Conservation (phyloP, 2,888 invertebrate genomes). For the Blastobasis lacticolella region DNA sequence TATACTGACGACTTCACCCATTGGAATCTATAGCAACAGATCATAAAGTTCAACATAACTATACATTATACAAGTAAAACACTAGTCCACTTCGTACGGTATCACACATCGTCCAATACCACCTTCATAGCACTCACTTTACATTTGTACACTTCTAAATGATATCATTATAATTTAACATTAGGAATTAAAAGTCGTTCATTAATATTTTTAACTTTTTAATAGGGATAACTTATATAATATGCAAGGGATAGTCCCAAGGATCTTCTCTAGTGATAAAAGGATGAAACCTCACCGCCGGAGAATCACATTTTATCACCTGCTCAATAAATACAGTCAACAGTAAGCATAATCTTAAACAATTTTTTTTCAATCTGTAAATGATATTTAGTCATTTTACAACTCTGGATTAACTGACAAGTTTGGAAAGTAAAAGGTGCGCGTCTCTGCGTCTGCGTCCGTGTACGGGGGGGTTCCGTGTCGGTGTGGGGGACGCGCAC, state of each 20-base stretch:
- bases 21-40: no score
- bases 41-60: no score
- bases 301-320: constrained; percentile 70
- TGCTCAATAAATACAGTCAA: constrained; percentile 73
- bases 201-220: constrained; percentile 56
- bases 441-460: constrained; percentile 16
- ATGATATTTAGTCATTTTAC: constrained; percentile 68
- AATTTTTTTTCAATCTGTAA: constrained; percentile 54
- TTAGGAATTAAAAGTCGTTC: no score
- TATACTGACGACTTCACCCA: no score
- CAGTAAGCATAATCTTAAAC: constrained; percentile 74
- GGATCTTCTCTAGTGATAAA: constrained; percentile 68
- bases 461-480: constrained; percentile 1
- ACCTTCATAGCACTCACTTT: no score
- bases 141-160: no score
- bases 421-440: constrained; percentile 46
- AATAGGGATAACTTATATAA: constrained; percentile 74
- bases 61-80: no score
- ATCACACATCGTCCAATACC: no score
- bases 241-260: constrained; percentile 71
- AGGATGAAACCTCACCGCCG: constrained; percentile 64
- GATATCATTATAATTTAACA: no score
- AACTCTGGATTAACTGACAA: constrained; percentile 53
- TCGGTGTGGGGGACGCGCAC: constrained; percentile 9
- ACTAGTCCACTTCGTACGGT: no score